Base-by-base conservation (phyloP, 2,888 invertebrate species). In the Melanostoma mellinum region DNA sequence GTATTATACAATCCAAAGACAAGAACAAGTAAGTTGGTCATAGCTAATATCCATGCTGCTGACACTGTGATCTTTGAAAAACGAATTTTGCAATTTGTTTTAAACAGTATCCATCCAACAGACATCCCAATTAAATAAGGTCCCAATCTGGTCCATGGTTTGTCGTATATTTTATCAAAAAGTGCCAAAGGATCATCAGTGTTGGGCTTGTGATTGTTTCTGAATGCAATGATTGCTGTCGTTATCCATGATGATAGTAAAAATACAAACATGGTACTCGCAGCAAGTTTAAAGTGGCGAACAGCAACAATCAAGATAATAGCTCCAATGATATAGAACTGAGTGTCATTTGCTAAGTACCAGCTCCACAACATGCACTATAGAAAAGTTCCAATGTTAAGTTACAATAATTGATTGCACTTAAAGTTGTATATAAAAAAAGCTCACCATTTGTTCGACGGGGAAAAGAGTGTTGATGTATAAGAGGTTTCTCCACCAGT, bases 301-400 rank as follows among this genome's bases (percentile, higher is more conserved):
- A 95, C 94, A 0, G 96, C 96, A 60, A 97, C 89, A 67, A 97
- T 95, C n/a, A 97, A 92, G 40, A 97, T 94, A 4, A 97, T 93
- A 0, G 95, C 95, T 81, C 96, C 96, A 84, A 97, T 93, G 0
- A 96, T 94, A 89, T 97, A 97, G 91, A 97, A 97, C 88, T 97
- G 97, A 0, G 96, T 96, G 89, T 97, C 97, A 87, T 97, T 96
- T 0, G 97, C 95, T 56, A 97, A 92, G 88, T 97, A 97, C 97
- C 97, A 97, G 92, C 96, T 97, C 97, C 97, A 97, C 42, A 97
- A 90, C 97, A 97, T 97, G 89, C 97, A 97, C 96, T 97, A 77
- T 73, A 56, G 79, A 77, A 67, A 44, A 40, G 3, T 10, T 46
- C 6, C 5, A 38, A 6, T 38, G 6, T 1, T 6, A 1, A 38